phyloP scores from a whole-genome alignment of 1,140 invertebrate species.

The Carposina sasakii region DNA sequence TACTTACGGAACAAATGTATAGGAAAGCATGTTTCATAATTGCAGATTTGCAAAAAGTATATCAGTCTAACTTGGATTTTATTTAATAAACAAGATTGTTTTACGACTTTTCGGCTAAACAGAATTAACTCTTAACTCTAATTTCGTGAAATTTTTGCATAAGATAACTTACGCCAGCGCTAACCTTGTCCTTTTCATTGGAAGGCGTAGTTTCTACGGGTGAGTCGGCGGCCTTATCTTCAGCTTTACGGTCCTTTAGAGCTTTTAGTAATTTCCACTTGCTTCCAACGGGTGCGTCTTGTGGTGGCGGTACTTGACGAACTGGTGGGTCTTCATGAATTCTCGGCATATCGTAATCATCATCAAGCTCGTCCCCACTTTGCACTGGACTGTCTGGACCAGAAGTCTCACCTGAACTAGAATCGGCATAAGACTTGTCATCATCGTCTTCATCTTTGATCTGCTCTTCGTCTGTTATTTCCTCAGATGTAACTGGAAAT shows the following conservation, averaged over 20 bases:
- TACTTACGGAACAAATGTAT: too few relatives aligned
- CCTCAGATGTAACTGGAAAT: constrained; percentile 41
- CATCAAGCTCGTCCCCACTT: constrained; percentile 81
- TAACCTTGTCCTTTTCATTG: constrained; percentile 80
- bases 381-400: constrained; percentile 86
- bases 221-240: constrained; percentile 81
- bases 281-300: constrained; percentile 79
- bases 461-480: constrained; percentile 35
- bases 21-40: too few relatives aligned
- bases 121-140: constrained; percentile 74
- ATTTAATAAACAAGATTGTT: constrained; percentile 18
- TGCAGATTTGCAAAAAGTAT: constrained; percentile 23
- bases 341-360: constrained; percentile 71
- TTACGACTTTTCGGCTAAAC: too few relatives aligned
- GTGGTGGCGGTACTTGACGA: constrained; percentile 38
- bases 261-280: constrained; percentile 94
- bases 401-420: constrained; percentile 87
- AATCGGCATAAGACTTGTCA: constrained; percentile 55
- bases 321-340: constrained; percentile 72
- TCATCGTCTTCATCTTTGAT: constrained; percentile 60
- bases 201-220: constrained; percentile 76
- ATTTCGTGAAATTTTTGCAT: constrained; percentile 78
- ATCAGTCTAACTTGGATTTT: constrained; percentile 35
- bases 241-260: constrained; percentile 89
- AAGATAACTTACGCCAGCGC: constrained; percentile 73